These are phyloP conservation scores for Clepsis dumicolana DNA, from an alignment of 2,888 invertebrate genomes.

Conservation along the genomic window DNA sequence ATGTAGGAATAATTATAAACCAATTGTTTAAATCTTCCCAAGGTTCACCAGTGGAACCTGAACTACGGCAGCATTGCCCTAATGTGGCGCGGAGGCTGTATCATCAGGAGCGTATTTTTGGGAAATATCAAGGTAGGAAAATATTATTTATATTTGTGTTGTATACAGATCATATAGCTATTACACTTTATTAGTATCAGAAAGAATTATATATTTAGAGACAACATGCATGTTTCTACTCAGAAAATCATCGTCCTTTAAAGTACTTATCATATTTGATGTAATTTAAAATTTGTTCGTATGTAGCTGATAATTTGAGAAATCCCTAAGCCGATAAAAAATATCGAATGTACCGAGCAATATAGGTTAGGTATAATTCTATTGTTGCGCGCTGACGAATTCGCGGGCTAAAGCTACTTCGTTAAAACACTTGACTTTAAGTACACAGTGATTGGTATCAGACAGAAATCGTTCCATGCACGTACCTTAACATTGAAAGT, in stretches of 20 bases:
- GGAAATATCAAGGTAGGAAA: constrained; percentile 77
- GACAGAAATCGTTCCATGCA: neutral
- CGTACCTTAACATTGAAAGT: constrained; percentile 9
- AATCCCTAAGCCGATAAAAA: too few relatives aligned
- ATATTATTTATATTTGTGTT: neutral
- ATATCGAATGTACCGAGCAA: too few relatives aligned
- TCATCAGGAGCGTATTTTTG: constrained; percentile 92
- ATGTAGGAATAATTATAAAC: neutral
- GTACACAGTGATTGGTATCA: constrained; percentile 2
- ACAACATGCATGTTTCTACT: too few relatives aligned
- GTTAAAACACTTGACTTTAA: neutral
- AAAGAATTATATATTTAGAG: too few relatives aligned
- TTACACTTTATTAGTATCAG: neutral
- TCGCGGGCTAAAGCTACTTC: neutral
- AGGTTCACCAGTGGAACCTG: constrained; percentile 94
- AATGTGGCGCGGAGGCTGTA: constrained; percentile 99
- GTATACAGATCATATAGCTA: neutral
- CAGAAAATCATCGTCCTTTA: too few relatives aligned
- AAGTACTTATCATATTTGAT: too few relatives aligned
- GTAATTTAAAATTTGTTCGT: too few relatives aligned
- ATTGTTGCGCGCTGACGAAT: neutral
- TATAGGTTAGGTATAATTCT: neutral
- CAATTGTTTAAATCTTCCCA: constrained; percentile 28
- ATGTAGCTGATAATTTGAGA: too few relatives aligned
- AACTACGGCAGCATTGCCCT: constrained; percentile 99